Base-by-base conservation (phyloP, 2,888 invertebrate species). In the Iselma pallidipennis region DNA sequence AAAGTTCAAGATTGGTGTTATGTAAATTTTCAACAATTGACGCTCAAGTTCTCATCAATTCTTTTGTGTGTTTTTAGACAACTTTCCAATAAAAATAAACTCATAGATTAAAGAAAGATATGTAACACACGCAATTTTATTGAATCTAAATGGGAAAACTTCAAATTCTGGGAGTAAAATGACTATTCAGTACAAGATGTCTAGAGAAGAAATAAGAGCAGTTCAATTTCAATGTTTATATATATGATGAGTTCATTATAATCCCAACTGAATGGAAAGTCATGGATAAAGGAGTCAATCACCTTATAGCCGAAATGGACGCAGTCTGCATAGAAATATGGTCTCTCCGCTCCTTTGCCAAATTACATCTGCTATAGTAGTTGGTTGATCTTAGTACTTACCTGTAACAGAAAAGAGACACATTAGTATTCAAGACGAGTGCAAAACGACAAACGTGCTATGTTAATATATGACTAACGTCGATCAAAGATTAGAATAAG, bases 281-380 rank as follows among this genome's bases (percentile, higher is more conserved):
- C 5, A 6, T 4, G 5, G 5, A 25, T 60, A 59, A 54, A 51
- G 61, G 60, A 70, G 70, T 70, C 71, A 70, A 70, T 70, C 71
- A 71, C 69, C 69, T 68, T 63, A 63, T 57, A 64, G 61, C 55
- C 55, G 60, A 65, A 65, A 25, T 65, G 62, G 58, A 71, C 70
- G 66, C 67, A 61, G 70, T 70, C 70, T 70, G 71, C 72, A 72
- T 72, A 66, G 63, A 67, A 58, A 70, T 63, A 51, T 42, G 49
- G 52, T 42, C 37, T 29, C 31, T 16, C 25, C 54, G 28, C 57
- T 49, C 28, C 55, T 55, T 31, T 31, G 7, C 61, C 61, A 64
- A 62, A 63, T 51, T 63, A 53, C 61, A 60, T 57, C 65, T 57
- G 45, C 42, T n/a, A n/a, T 19, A 14, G 33, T 4, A 33, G 1